phyloP scores from a whole-genome alignment of 2,888 invertebrate genomes.

The Nipponacmea schrenckii region DNA sequence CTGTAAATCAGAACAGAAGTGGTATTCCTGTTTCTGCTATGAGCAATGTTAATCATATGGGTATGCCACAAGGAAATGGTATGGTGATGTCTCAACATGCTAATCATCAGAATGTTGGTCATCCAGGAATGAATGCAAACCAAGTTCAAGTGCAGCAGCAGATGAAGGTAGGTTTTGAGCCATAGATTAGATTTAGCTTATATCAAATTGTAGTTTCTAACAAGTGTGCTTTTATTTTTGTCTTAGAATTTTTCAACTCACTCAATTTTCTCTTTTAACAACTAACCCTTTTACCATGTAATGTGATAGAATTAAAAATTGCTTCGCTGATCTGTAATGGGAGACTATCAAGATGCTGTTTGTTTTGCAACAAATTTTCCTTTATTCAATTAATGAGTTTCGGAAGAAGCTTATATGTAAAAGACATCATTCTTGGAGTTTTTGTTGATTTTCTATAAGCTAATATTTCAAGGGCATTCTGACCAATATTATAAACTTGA shows the following conservation, averaged over 20 bases:
- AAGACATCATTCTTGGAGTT: too few relatives aligned
- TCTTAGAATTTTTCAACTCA: conserved; percentile 5
- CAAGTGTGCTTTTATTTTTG: not conserved
- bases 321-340: not conserved
- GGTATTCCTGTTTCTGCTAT: conserved; percentile 34
- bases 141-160: conserved; percentile 43
- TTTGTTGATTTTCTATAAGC: too few relatives aligned
- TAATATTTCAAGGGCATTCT: too few relatives aligned
- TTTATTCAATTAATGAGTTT: too few relatives aligned
- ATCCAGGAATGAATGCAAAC: conserved; percentile 45
- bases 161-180: conserved; percentile 46
- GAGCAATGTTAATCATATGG: conserved; percentile 38
- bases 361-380: not conserved
- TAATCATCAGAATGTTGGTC: conserved; percentile 45
- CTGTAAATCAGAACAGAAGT: conserved; percentile 37
- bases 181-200: not conserved
- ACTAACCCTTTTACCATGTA: too few relatives aligned
- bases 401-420: too few relatives aligned
- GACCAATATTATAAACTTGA: too few relatives aligned
- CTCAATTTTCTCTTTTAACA: not conserved
- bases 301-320: too few relatives aligned
- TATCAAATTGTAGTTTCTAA: not conserved
- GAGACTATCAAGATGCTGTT: not conserved
- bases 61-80: conserved; percentile 37
- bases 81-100: conserved; percentile 42